Percentiles rank a stretch among this genome's conserved stretches.
phyloP scores from a whole-genome alignment of 2,113 vertebrate species.

The Hepsetus odoe region DNA sequence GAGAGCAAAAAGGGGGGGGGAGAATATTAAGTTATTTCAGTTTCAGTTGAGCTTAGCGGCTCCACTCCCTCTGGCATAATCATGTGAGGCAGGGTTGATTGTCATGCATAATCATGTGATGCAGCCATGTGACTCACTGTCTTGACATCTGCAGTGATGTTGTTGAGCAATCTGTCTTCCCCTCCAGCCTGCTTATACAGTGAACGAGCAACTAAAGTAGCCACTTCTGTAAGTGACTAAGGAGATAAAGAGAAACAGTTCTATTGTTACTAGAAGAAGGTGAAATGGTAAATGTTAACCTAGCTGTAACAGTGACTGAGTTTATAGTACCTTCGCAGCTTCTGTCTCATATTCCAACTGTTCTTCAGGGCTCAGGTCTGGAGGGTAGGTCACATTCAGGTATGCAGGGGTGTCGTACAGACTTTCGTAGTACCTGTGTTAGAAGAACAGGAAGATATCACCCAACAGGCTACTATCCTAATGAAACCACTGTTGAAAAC shows the following conservation, averaged over 20 bases:
- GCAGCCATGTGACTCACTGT: conserved; percentile 72
- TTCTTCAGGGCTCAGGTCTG: conserved; percentile 80
- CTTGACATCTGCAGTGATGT: conserved; percentile 77
- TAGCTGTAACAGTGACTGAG: background rate
- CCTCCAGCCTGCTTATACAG: conserved; percentile 88
- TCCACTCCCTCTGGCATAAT: conserved; percentile 16
- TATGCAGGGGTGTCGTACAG: conserved; percentile 84
- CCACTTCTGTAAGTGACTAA: conserved; percentile 84
- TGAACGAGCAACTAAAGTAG: conserved; percentile 82
- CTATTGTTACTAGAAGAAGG: background rate
- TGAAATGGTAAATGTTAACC: background rate
- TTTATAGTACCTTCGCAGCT: conserved; percentile 78
- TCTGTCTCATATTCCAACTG: conserved; percentile 80
- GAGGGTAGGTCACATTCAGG: conserved; percentile 80
- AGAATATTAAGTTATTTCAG: background rate
- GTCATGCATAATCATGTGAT: background rate
- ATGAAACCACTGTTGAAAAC: too few relatives aligned
- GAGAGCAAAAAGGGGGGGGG: background rate
- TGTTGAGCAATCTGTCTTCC: background rate
- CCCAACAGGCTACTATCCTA: background rate
- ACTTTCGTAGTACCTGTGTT: conserved; percentile 88
- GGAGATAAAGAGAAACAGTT: background rate
- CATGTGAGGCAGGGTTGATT: conserved; percentile 2
- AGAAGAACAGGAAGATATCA: background rate
- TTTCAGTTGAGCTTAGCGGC: background rate